Conservation (phyloP, 35 echinoderm and acorn worm species). For the Ophioderma brevispina region DNA sequence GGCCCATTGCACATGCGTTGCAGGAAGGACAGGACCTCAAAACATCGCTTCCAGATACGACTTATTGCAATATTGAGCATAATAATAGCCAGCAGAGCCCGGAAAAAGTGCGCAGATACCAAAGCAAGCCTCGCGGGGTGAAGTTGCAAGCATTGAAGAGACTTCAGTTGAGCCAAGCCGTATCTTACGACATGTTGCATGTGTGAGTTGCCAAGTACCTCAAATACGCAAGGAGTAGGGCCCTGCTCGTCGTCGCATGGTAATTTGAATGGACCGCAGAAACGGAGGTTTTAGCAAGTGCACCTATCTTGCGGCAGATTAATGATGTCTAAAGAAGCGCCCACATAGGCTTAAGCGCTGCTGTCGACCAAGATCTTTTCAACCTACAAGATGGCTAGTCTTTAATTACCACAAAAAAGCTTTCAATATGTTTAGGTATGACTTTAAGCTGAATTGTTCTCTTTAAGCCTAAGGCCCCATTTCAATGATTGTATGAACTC, state of each 20-base stretch:
- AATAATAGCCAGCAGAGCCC: neutral
- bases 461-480: no score
- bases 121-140: neutral
- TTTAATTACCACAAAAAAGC: no score
- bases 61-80: neutral
- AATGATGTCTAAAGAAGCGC: no score
- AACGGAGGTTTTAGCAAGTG: neutral
- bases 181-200: neutral
- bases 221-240: neutral
- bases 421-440: no score
- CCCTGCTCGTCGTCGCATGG: neutral
- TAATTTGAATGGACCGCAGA: neutral
- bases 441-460: no score
- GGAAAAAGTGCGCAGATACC: neutral
- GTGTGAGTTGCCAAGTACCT: neutral
- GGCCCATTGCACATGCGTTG: neutral
- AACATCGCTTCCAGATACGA: neutral
- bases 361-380: no score
- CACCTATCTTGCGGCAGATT: neutral
- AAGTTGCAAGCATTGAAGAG: neutral
- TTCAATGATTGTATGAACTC: no score
- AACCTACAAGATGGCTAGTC: no score
- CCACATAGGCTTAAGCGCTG: no score
- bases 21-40: neutral
- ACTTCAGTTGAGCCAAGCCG: neutral